Evolutionary conservation across 2,113 vertebrate species (phyloP), one percentile per base, ranked within the genome.

Genomic region (Takifugu bimaculatus): DNA sequence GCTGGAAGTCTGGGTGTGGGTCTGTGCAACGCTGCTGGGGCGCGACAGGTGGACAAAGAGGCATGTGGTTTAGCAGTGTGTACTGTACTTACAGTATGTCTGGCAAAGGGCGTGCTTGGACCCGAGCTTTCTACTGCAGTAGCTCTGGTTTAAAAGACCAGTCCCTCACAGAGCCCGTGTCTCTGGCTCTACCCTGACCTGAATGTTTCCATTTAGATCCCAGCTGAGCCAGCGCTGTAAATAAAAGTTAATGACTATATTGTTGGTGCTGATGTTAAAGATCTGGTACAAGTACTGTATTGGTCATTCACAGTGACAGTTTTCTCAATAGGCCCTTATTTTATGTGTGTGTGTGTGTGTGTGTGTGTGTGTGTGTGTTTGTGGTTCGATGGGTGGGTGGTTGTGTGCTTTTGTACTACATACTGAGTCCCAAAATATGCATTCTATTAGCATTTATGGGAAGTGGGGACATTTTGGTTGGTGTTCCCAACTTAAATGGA

Each of bases 11-110:
- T 6, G 45, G 61, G 69, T 69, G 62, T 14, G 60, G 60, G 51
- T 66, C 65, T 51, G 7, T 44, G 60, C 62, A 49, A 57, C 52
- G 29, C 65, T 77, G 56, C 26, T 29, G 65, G 29, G n/a, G 6
- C 52, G 14, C 15, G 75, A 87, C 81, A 85, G 87, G 86, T 86
- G 86, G 68, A 65, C 7, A 25, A 62, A 29, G 53, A 28, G 72
- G 50, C 50, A 12, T 68, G 58, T 35, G 70, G 57, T 70, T 68
- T 45, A 48, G 49, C 74, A n/a, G 72, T 68, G 45, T 48, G 45
- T 14, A 39, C 35, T 39, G 35, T 39, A 39, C 35, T 39, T 39
- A 39, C 35, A 39, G 51, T 72, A 68, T 55, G 59, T 13, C 5
- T 45, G 44, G 13, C 3, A 15, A 14, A 55, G 57, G 49, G 28